phyloP scores from a whole-genome alignment of 2,797 vertebrate genomes.

The Corythornis leucogaster region DNA sequence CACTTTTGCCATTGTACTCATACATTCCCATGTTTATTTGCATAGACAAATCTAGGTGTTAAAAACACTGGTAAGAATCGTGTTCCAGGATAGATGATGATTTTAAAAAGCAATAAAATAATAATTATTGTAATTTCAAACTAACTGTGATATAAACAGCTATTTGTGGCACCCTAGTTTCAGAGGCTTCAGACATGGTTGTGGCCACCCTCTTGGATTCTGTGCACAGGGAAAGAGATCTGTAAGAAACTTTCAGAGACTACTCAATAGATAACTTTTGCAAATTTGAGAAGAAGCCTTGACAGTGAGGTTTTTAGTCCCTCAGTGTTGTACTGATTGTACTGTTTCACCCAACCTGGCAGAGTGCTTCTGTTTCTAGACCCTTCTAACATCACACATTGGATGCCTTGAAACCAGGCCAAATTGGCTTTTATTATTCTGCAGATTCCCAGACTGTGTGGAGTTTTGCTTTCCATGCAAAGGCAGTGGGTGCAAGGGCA shows the following conservation, averaged over 20 bases:
- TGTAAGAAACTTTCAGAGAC: neutral
- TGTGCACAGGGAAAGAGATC: neutral
- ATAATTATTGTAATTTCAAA: neutral
- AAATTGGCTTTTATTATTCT: neutral
- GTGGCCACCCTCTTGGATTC: neutral
- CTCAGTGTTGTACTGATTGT: neutral
- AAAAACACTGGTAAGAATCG: neutral
- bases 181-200: neutral
- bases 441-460: neutral
- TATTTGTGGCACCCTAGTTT: neutral
- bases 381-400: neutral
- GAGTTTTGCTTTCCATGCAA: neutral
- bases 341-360: neutral
- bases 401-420: neutral
- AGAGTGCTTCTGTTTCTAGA: neutral
- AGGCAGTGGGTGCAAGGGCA: neutral
- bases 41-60: conserved; percentile 91
- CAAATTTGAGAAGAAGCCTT: neutral
- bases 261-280: neutral
- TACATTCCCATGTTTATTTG: conserved; percentile 98
- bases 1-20: conserved; percentile 96
- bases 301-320: neutral
- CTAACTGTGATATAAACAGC: neutral
- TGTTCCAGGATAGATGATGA: neutral
- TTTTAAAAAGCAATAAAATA: neutral